These are phyloP conservation scores for Bombus huntii DNA, from an alignment of 1,140 invertebrate species.

Conservation along the genomic window DNA sequence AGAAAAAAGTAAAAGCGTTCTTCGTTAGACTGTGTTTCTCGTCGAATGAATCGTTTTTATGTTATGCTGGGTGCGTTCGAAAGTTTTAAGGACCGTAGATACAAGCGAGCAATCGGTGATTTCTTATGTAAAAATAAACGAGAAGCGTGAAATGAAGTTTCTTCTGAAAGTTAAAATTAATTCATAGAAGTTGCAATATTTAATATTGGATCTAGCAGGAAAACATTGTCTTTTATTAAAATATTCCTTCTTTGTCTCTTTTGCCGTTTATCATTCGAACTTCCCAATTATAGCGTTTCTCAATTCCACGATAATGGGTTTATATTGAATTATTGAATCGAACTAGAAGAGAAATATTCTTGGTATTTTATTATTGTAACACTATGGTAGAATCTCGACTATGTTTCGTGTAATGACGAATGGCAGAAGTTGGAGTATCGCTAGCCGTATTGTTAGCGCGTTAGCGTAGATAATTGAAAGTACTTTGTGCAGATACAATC, in stretches of 20 bases:
- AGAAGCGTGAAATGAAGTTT: neutral
- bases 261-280: too few species aligned
- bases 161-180: neutral
- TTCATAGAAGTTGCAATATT: too few species aligned
- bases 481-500: neutral
- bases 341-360: neutral
- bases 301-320: neutral
- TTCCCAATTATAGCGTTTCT: too few species aligned
- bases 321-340: neutral
- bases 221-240: too few species aligned
- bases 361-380: neutral
- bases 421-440: neutral
- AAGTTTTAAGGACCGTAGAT: neutral
- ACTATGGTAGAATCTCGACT: neutral
- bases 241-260: too few species aligned
- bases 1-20: neutral
- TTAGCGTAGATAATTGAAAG: neutral
- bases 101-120: neutral
- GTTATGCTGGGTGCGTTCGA: neutral
- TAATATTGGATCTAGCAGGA: too few species aligned
- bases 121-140: neutral
- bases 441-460: neutral
- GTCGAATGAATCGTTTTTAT: neutral
- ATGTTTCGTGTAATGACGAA: neutral
- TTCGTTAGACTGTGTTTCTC: neutral